phyloP scores from a whole-genome alignment of 2,888 invertebrate species.

The Cetonia aurata region DNA sequence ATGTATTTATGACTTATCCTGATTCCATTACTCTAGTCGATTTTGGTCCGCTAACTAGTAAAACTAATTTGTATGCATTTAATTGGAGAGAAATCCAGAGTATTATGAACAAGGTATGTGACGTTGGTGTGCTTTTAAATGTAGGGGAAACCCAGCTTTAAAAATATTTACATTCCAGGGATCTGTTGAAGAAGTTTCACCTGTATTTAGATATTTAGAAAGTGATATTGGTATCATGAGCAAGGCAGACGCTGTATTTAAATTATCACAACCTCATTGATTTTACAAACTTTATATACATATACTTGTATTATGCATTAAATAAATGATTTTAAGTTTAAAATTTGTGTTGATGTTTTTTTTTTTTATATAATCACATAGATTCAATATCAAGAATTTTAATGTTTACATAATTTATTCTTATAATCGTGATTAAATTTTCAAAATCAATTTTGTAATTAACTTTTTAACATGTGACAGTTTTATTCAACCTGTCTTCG shows the following conservation, averaged over 20 bases:
- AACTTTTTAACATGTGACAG: no score
- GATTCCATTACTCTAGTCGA: conserved; percentile 59
- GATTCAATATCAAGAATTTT: no score
- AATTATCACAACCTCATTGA: conserved; percentile 46
- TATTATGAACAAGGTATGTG: conserved; percentile 58
- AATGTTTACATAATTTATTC: no score
- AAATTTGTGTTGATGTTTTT: no score
- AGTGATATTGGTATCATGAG: conserved; percentile 62
- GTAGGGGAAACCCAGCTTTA: conserved; percentile 14
- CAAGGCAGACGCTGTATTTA: conserved; percentile 55
- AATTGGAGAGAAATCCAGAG: conserved; percentile 62
- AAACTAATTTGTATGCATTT: conserved; percentile 63
- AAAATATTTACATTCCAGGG: conserved; percentile 40
- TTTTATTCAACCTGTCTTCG: no score
- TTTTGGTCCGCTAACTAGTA: conserved; percentile 61
- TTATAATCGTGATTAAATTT: no score
- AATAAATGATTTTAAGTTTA: no score
- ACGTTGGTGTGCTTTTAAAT: no score
- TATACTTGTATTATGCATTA: not conserved
- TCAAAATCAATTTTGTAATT: no score
- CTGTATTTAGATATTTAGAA: conserved; percentile 63
- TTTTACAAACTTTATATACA: conserved; percentile 29
- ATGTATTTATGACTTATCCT: conserved; percentile 60
- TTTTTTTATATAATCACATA: no score
- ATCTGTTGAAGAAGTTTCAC: conserved; percentile 57